A percentile compares a stretch with the other conserved stretches of the same genome.
Evolutionary conservation across 2,113 vertebrate species (phyloP).

Genomic region (zebrafish (Danio rerio)): GRCz12tu NC_133182.1:32862501-32863000

Average conservation of each 20-base stretch:
- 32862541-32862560: slow-evolving; percentile 40
- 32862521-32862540: slow-evolving; percentile 1
- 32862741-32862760: slow-evolving; percentile 62
- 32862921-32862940: slow-evolving; percentile 75
- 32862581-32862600: slow-evolving; percentile 32
- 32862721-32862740: slow-evolving; percentile 67
- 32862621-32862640: slow-evolving; percentile 56
- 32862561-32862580: slow-evolving; percentile 28
- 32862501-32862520: neutral
- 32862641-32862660: slow-evolving; percentile 51
- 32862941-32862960: slow-evolving; percentile 73
- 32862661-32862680: slow-evolving; percentile 65
- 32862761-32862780: slow-evolving; percentile 69
- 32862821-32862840: slow-evolving; percentile 74
- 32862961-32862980: slow-evolving; percentile 79
- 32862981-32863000: slow-evolving; percentile 73
- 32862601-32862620: slow-evolving; percentile 61
- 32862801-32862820: slow-evolving; percentile 59
- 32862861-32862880: slow-evolving; percentile 76
- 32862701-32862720: slow-evolving; percentile 63
- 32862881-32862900: slow-evolving; percentile 79
- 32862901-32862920: slow-evolving; percentile 88
- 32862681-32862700: slow-evolving; percentile 66
- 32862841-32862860: slow-evolving; percentile 74
- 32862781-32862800: slow-evolving; percentile 47